Evolutionary conservation across 2,797 vertebrate genomes (phyloP), one percentile per base, ranked within the genome.

Genomic region (Pterois miles): DNA sequence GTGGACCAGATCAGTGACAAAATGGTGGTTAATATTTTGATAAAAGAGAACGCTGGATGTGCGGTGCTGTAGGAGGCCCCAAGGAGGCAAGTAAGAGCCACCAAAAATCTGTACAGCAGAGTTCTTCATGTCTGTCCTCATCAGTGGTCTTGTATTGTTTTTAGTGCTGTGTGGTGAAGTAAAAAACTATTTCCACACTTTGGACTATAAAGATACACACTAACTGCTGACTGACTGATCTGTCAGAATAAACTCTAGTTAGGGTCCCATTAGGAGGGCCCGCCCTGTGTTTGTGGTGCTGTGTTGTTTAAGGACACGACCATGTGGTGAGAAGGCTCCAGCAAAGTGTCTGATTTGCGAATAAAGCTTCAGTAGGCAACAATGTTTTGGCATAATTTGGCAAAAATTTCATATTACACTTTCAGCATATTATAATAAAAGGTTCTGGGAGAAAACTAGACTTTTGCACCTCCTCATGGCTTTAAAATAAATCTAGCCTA

Each of bases 291-390:
- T 2, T 70, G 14, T 38, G 43, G n/a, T 5, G 18, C 4, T 74
- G 62, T 4, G 5, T 29, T 20, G 67, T 68, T 53, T 33, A 14
- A 74, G 53, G 36, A 75, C 78, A 59, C 82, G 86, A 78, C 65
- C 86, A 57, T 60, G 82, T 84, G 84, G 84, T 62, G 20, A 76
- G 36, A 50, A 65, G 5, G 29, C 12, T 31, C 18, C 48, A 66
- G 52, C 46, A 57, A 36, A 48, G 48, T 27, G 27, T 31, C 1
- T 4, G 13, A 25, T 56, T 23, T 20, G 12, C 29, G 3, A 25
- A 36, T 46, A 43, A 43, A 43, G 14, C 40, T 43, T 43, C 14
- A 43, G 40, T 43, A 43, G 40, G 40, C 40, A 43, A 43, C 40
- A 43, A 43, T 43, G 0, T 0, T 43, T 43, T 43, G 40, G 40